Conservation (phyloP, 1,140 invertebrate genomes). For the Bombyx mandarina region DNA sequence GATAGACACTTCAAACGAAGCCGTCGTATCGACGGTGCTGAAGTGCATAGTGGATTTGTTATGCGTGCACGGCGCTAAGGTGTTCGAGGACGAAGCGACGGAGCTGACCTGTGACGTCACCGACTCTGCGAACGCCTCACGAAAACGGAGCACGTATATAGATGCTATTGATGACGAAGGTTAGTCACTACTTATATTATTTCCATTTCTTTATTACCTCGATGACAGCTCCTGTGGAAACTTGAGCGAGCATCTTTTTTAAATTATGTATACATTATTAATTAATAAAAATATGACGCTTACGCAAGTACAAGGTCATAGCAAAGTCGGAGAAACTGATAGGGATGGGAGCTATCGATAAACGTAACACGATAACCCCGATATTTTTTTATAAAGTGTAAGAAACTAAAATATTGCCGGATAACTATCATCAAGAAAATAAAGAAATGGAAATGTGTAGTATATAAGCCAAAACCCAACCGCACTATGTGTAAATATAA, state of each 20-base stretch:
- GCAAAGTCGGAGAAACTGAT: no score
- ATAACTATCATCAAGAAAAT: no score
- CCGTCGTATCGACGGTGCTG: slow-evolving; percentile 39
- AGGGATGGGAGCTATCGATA: no score
- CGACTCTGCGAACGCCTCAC: slow-evolving; percentile 12
- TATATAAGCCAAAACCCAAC: no score
- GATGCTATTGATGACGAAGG: slow-evolving; percentile 32
- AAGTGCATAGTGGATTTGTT: slow-evolving; percentile 56
- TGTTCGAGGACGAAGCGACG: slow-evolving; percentile 47
- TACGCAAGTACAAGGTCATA: no score
- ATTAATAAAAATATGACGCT: no score
- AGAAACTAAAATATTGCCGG: no score
- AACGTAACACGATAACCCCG: no score
- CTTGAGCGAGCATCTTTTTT: not conserved
- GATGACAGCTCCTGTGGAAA: not conserved
- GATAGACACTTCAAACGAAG: slow-evolving; percentile 48
- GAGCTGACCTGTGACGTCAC: slow-evolving; percentile 12
- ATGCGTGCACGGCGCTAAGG: slow-evolving; percentile 54
- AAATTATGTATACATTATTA: no score
- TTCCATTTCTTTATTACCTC: not conserved
- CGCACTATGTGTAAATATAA: no score
- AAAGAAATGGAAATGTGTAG: no score
- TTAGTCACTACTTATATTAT: slow-evolving; percentile 8
- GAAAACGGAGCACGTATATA: slow-evolving; percentile 26
- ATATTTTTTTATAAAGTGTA: no score